Evolutionary conservation across 2,113 vertebrate species (phyloP), one percentile per base, ranked within the genome.

Genomic region (Alectura lathami): DNA sequence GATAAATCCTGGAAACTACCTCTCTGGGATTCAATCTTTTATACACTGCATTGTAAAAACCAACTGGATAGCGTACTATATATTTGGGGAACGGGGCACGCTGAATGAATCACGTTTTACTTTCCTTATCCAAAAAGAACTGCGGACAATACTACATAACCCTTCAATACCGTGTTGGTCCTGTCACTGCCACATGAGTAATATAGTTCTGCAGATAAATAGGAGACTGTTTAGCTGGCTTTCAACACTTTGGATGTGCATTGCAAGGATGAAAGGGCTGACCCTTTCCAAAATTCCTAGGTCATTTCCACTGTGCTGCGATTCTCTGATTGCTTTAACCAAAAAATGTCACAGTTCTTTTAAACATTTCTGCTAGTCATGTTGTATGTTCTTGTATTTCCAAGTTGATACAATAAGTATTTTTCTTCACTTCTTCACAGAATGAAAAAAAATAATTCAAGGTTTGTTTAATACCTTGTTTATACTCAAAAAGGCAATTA

Each of bases 1-100:
- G 40, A 94, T 93, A 83, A 95, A 94, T 86, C 86, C 51, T 64
- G 77, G 50, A 60, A 86, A 90, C 26, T 34, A n/a, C 38, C 51
- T 88, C 72, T 36, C 47, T 60, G 86, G 47, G 73, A 77, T 67
- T 94, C 83, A 10, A 5, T 67, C 72, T 70, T 85, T 68, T 70
- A 10, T 17, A 57, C 24, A 54, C 62, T 73, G 48, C 17, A 22
- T 51, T 42, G 64, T 43, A 70, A 90, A 94, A 90, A 54, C 54
- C 42, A 88, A 13, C 17, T 21, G 29, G 66, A 81, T 56, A 60
- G 72, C 54, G 34, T 24, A 2, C 2, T 83, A 79, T 69, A 12
- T 50, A 43, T 54, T 26, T 70, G 22, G 13, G 43, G 59, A 77
- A 88, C 22, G 26, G 17, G 2, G 10, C 17, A 36, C 59, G 51